Conservation (phyloP, 2,113 vertebrate species). For the Cepphus grylle region DNA sequence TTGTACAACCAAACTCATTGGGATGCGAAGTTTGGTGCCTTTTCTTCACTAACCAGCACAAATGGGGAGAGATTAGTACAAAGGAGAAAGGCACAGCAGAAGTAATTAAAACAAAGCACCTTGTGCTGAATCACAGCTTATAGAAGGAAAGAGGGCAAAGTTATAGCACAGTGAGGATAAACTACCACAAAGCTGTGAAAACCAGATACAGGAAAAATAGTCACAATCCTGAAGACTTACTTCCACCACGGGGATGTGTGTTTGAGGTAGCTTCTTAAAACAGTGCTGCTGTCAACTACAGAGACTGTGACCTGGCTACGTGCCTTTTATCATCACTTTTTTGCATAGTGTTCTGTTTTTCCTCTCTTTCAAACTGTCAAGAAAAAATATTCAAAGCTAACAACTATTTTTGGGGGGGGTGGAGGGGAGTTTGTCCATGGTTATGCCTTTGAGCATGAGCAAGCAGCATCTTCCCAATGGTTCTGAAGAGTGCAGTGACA, state of each 20-base stretch:
- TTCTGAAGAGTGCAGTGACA: not conserved
- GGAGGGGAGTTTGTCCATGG: not conserved
- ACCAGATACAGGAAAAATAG: not conserved
- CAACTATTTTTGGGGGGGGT: accelerated
- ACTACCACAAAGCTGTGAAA: not conserved
- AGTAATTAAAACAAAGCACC: not conserved
- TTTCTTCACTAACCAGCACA: not conserved
- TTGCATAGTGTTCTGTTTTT: not conserved
- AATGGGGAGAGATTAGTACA: not conserved
- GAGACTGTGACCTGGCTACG: not conserved
- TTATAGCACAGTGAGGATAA: not conserved
- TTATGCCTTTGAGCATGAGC: not conserved
- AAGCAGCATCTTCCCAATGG: not conserved
- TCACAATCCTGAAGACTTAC: not conserved
- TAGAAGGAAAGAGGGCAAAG: not conserved
- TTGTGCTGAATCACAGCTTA: not conserved
- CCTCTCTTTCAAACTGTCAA: not conserved
- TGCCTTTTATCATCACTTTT: not conserved
- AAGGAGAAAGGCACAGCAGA: not conserved
- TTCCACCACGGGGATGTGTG: not conserved
- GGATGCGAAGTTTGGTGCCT: not conserved
- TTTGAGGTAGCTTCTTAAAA: not conserved
- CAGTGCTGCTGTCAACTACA: not conserved
- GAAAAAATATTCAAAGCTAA: not conserved
- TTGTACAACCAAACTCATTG: not conserved